Evolutionary conservation across 2,113 vertebrate species (phyloP), one percentile per base, ranked within the genome.

Genomic region (Podilymbus podiceps): DNA sequence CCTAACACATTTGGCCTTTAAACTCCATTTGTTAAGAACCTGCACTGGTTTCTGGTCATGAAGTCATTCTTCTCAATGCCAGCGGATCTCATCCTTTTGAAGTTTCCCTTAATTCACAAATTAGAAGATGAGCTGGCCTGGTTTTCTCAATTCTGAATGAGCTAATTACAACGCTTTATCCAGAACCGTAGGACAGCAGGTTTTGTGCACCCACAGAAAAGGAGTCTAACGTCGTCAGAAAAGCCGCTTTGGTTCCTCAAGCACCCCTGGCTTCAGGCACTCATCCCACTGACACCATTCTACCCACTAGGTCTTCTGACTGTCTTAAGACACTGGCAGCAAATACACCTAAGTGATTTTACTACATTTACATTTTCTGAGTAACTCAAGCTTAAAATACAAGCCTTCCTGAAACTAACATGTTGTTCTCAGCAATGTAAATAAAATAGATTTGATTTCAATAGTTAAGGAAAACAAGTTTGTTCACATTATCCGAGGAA

Each of bases 361-460:
- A 46, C 28, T 14, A 75, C 14, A 9, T 60, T 76, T 42, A 4
- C 13, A 1, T 27, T 46, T 44, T 11, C 64, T 19, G 22, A 56
- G 31, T 4, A 5, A 38, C 38, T 38, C 38, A 38, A 50, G n/a
- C 44, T 69, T 21, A 33, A 55, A 84, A 53, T 0, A 11, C 3
- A 5, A 71, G 24, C 27, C 49, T 19, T 64, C 47, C 60, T 19
- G 21, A 68, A 68, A 33, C 15, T 0, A 44, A 20, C 3, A 2
- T 0, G 2, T 8, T 38, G 1, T 10, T 38, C 40, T 42, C 11
- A 2, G 2, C 12, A 14, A 2, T 0, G 18, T 27, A 30, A 72
- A 93, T 72, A 22, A 72, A 75, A 67, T 12, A 10, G 0, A 62
- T 31, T 35, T 8, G 3, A 71, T 30, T n/a, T 40, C 25, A 16